Base-by-base conservation (phyloP, 2,888 invertebrate species). In the Meteorus cinctellus region DNA sequence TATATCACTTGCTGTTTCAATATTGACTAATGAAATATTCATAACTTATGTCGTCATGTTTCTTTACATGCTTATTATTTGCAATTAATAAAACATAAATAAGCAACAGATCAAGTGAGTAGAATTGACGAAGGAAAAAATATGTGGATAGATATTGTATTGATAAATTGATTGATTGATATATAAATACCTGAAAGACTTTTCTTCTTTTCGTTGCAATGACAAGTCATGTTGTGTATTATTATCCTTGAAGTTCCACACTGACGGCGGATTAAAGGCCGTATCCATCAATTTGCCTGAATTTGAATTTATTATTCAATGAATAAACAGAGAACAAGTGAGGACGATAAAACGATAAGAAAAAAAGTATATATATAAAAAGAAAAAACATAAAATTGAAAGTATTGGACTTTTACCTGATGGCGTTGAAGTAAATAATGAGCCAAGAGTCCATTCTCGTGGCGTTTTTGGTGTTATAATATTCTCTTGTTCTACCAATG, bases 171-270 rank as follows among this genome's bases (percentile, higher is more conserved):
- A 27, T 29, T 60, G 60, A 60, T 27, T 45, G n/a, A 19, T 16
- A 62, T 34, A 60, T 55, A 59, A 41, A 59, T 62, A 71, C 71
- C 24, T 60, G 16, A 71, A 62, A 27, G 31, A 62, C 24, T 71
- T 71, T 16, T 71, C 71, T 45, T 71, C 71, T 24, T 71, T 71
- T 62, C 71, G 60, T 71, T 70, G 79, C 59, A 76, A 79, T 48
- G 77, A 62, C 60, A 77, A 80, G 24, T 79, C 79, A 41, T 67
- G 83, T 72, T 86, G 85, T 72, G 79, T 81, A 77, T 85, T 83
- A 81, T 84, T 85, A 77, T 87, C 85, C 36, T 83, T 83, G 31
- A 83, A 80, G 78, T 84, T 83, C 88, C 88, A 88, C 51, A 84
- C 83, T 6, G 84, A 81, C 12, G 86, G 83, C 83, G 86, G 83